These are phyloP conservation scores for Zaprionus kolodkinae DNA, from an alignment of 1,140 invertebrate species.

Conservation along the genomic window DNA sequence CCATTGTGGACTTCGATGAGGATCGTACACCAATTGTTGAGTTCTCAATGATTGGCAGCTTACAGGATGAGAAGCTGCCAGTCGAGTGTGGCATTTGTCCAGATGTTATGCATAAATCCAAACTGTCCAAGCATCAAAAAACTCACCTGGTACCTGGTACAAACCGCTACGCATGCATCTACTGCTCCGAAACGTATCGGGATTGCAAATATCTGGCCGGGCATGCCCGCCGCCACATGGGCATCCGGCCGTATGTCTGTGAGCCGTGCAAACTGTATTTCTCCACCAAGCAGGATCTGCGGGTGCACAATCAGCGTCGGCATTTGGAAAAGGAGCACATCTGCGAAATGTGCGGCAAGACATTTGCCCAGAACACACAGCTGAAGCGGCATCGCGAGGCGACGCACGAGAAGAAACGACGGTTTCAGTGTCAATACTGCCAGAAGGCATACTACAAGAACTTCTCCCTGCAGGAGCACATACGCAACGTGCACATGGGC, in stretches of 20 bases:
- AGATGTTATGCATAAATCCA: slow-evolving; percentile 72
- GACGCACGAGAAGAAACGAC: slow-evolving; percentile 77
- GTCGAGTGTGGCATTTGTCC: slow-evolving; percentile 80
- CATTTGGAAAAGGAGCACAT: slow-evolving; percentile 79
- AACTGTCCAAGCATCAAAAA: slow-evolving; percentile 70
- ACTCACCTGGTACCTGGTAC: slow-evolving; percentile 70
- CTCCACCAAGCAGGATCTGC: slow-evolving; percentile 76
- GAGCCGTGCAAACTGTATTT: slow-evolving; percentile 76
- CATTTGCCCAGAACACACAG: slow-evolving; percentile 76
- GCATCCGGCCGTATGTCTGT: slow-evolving; percentile 77
- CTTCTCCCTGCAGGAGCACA: slow-evolving; percentile 77
- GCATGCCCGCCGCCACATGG: slow-evolving; percentile 77
- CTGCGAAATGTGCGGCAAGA: slow-evolving; percentile 80
- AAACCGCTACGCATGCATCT: slow-evolving; percentile 77
- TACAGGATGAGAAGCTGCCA: slow-evolving; percentile 67
- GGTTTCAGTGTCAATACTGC: slow-evolving; percentile 71
- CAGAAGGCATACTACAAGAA: slow-evolving; percentile 82
- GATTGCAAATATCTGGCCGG: slow-evolving; percentile 80
- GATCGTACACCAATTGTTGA: slow-evolving; percentile 75
- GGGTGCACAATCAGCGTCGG: slow-evolving; percentile 75
- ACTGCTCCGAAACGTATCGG: slow-evolving; percentile 73
- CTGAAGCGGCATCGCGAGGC: slow-evolving; percentile 75
- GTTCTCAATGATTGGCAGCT: slow-evolving; percentile 66
- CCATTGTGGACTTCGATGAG: slow-evolving; percentile 75
- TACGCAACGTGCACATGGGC: slow-evolving; percentile 80